Percentiles rank a stretch among this genome's conserved stretches.
These are phyloP conservation scores for Conus canariensis DNA, from an alignment of 2,888 invertebrate species.

Conservation along the genomic window DNA sequence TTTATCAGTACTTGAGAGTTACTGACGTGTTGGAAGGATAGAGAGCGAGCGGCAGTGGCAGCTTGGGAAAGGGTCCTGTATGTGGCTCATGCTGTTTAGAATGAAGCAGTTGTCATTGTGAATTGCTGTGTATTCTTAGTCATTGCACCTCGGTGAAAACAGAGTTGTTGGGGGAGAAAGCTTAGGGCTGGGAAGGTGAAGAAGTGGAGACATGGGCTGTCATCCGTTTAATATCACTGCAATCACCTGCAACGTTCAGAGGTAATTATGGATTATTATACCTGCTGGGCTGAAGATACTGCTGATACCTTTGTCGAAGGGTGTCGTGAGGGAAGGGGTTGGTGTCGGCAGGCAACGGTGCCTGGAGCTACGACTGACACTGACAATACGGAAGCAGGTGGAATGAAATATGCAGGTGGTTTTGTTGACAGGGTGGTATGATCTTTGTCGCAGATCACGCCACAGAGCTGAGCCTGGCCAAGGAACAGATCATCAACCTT, in stretches of 20 bases:
- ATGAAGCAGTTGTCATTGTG: background rate
- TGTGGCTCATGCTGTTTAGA: background rate
- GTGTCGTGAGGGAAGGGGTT: background rate
- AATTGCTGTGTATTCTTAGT: background rate
- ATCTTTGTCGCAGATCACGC: conserved; percentile 68
- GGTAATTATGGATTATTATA: background rate
- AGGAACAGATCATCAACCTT: conserved; percentile 69
- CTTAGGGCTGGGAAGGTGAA: background rate
- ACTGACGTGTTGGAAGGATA: background rate
- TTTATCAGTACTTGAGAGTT: conserved; percentile 43
- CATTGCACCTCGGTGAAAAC: background rate
- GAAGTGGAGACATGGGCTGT: background rate
- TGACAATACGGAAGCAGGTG: background rate
- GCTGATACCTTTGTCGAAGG: background rate
- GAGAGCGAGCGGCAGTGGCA: background rate
- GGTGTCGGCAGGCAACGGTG: background rate
- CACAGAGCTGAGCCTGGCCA: conserved; percentile 73
- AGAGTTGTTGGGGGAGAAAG: background rate
- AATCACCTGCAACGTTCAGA: background rate
- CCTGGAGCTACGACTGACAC: background rate
- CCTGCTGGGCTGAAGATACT: background rate
- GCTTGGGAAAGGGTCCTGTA: background rate
- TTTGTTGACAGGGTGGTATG: background rate
- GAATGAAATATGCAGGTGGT: background rate
- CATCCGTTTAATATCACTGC: background rate